These are phyloP conservation scores for Naja naja DNA, from an alignment of 2,113 vertebrate genomes.

Conservation along the genomic window DNA sequence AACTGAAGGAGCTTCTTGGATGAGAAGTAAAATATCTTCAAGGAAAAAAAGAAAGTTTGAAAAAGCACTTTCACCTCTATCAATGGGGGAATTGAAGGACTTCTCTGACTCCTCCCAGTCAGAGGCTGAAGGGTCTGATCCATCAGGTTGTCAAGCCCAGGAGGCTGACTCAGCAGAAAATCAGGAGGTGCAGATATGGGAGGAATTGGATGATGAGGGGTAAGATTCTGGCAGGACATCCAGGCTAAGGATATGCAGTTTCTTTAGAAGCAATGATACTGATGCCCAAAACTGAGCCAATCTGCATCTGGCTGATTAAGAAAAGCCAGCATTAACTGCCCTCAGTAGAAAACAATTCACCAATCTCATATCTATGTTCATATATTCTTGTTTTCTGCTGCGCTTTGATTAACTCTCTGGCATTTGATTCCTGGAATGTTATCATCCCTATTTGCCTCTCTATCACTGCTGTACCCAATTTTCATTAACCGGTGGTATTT, in stretches of 20 bases:
- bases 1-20: no score
- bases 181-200: background rate
- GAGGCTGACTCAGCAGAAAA: background rate
- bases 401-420: background rate
- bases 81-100: background rate
- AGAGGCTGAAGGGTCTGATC: background rate
- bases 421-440: background rate
- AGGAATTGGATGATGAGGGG: background rate
- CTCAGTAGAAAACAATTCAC: background rate
- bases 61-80: background rate
- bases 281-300: background rate
- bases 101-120: background rate
- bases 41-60: no score
- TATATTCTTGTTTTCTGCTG: background rate
- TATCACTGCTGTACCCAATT: background rate
- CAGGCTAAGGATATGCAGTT: background rate
- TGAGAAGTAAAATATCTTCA: no score
- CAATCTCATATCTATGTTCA: background rate
- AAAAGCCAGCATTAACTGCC: background rate
- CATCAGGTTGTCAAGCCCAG: background rate
- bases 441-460: background rate
- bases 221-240: background rate
- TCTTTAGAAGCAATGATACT: background rate
- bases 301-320: background rate
- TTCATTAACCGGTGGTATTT: background rate